These are phyloP conservation scores for Phycodurus eques DNA, from an alignment of 2,113 vertebrate species.

Conservation along the genomic window DNA sequence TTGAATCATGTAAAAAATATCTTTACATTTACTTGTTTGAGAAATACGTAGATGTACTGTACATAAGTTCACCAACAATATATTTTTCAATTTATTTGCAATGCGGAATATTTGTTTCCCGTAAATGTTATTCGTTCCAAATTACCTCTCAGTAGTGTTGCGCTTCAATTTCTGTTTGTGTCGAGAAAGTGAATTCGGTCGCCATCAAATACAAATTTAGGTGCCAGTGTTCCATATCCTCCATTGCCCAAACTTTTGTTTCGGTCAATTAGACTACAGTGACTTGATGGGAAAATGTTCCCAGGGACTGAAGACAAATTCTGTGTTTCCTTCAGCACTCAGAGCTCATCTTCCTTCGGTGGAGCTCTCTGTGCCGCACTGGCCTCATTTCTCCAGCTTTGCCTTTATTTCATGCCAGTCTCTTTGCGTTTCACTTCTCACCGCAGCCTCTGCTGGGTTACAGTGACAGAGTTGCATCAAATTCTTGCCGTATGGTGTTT, in stretches of 20 bases:
- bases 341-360: slow-evolving; percentile 48
- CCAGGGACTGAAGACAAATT: slow-evolving; percentile 26
- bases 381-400: slow-evolving; percentile 26
- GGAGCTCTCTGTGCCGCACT: slow-evolving; percentile 38
- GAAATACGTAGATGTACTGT: too few species aligned
- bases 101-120: too few species aligned
- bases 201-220: slow-evolving; percentile 26
- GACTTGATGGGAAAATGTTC: slow-evolving; percentile 37
- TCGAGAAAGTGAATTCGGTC: slow-evolving; percentile 16
- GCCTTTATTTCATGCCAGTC: slow-evolving; percentile 39
- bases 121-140: not conserved
- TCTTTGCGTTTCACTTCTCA: slow-evolving; percentile 24
- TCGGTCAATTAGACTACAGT: slow-evolving; percentile 10
- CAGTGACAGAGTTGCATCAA: not conserved
- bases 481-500: not conserved
- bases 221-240: slow-evolving; percentile 13
- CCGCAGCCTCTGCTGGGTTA: not conserved
- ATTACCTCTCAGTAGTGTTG: slow-evolving; percentile 12
- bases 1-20: too few species aligned
- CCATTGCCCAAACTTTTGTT: not conserved
- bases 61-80: too few species aligned
- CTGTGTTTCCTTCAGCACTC: slow-evolving; percentile 18
- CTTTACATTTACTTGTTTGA: too few species aligned
- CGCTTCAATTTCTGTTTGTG: slow-evolving; percentile 29
- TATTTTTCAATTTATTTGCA: too few species aligned